phyloP scores from a whole-genome alignment of 1,140 invertebrate species.

The Carposina sasakii region DNA sequence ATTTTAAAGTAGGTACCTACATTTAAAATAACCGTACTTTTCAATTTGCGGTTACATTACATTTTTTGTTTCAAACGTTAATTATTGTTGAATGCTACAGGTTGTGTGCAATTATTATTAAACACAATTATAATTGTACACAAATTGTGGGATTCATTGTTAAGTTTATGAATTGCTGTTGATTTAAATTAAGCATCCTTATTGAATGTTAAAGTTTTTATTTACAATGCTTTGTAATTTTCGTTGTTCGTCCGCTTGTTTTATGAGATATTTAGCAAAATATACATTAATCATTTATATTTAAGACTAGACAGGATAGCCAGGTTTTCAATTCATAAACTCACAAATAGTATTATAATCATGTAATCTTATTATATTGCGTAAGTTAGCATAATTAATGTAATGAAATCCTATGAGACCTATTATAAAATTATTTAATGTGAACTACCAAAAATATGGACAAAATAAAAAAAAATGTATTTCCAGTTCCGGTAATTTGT shows the following conservation, averaged over 20 bases:
- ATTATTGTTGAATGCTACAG: no score
- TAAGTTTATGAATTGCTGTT: constrained; percentile 70
- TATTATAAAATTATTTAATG: constrained; percentile 32
- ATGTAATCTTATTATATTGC: constrained; percentile 54
- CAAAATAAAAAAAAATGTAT: constrained; percentile 7
- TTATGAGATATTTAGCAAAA: constrained; percentile 61
- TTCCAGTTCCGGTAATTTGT: constrained; percentile 22
- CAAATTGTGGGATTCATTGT: constrained; percentile 34
- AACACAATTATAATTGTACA: neutral
- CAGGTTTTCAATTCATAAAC: constrained; percentile 66
- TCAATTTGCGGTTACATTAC: constrained; percentile 64
- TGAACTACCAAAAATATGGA: neutral
- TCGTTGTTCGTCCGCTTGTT: constrained; percentile 52
- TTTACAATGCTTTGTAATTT: constrained; percentile 57
- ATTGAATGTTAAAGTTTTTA: constrained; percentile 59
- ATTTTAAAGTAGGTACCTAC: no score
- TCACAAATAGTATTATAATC: constrained; percentile 57
- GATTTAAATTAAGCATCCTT: constrained; percentile 65
- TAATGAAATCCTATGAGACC: constrained; percentile 56
- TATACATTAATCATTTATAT: constrained; percentile 67
- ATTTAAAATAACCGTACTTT: constrained; percentile 30
- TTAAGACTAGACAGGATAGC: constrained; percentile 66
- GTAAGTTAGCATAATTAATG: constrained; percentile 66
- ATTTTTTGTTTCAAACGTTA: constrained; percentile 63
- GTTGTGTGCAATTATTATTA: constrained; percentile 18